Percentiles rank a stretch among this genome's conserved stretches.
phyloP scores from a whole-genome alignment of 2,888 invertebrate species.

The Dolomedes plantarius region DNA sequence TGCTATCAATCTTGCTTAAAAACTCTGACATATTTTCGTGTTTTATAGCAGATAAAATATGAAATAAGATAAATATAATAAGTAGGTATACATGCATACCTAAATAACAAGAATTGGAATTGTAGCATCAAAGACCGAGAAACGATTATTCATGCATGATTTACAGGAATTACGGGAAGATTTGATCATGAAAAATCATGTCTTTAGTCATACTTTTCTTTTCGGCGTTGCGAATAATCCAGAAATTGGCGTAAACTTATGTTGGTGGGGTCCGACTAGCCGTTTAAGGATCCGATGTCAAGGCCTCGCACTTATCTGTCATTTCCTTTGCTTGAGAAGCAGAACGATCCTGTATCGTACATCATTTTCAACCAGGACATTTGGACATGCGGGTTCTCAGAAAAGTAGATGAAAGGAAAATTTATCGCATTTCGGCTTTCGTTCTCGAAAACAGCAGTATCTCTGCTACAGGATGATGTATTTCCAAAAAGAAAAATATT shows the following conservation, averaged over 20 bases:
- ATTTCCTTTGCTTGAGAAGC: not conserved
- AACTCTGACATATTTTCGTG: no score
- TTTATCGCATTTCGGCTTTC: no score
- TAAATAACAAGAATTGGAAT: no score
- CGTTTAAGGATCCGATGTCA: not conserved
- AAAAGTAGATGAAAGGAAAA: no score
- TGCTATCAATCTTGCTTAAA: no score
- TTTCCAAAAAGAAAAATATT: no score
- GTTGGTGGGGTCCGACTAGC: not conserved
- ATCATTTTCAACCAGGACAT: not conserved
- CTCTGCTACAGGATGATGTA: no score
- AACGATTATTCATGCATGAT: not conserved
- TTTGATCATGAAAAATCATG: not conserved
- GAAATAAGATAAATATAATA: no score
- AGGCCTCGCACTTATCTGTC: not conserved
- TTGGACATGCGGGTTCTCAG: not conserved
- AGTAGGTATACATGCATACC: no score
- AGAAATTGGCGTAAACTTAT: not conserved
- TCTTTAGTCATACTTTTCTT: not conserved
- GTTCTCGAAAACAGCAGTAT: no score
- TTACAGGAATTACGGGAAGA: not conserved
- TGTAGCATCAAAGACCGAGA: no score
- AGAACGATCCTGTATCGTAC: not conserved
- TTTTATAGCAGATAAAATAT: no score
- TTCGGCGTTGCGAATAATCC: not conserved